Evolutionary conservation across 2,888 invertebrate species (phyloP), one percentile per base, ranked within the genome.

Genomic region (Troides helena): DNA sequence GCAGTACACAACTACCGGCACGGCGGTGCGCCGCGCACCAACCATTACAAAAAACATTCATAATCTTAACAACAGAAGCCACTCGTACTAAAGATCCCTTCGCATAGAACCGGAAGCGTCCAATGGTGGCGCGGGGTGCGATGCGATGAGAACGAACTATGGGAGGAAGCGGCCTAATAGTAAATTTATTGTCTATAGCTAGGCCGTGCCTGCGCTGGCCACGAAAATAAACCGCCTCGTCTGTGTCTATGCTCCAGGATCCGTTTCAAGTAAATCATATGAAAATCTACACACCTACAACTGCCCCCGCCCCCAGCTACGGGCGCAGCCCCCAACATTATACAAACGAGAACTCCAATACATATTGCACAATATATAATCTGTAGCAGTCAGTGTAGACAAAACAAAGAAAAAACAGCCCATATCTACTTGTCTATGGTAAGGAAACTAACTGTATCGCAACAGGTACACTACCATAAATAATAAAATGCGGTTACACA

Each of bases 401-500:
- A 75, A 77, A 78, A 78, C 76, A 78, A 82, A 46, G 14, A 12
- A 84, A 86, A 88, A 21, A 86, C 89, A 90, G 89, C 88, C 88
- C 88, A 85, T 85, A 76, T 82, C 89, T 88, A 88, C 81, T 78
- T 46, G 46, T 84, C 87, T 87, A 88, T 85, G 81, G 71, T 69
- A 66, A 66, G 69, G 76, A 81, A 83, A 79, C 80, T 85, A 81
- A 82, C 78, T 79, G 58, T 53, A 63, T 69, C 71, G 75, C 75
- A 73, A 72, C 81, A 76, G 75, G 70, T 77, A 75, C 73, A 71
- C 79, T 79, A 76, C 77, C 75, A 74, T 76, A 76, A 69, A 69
- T 46, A 69, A 69, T 46, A 69, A 78, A 78, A 80, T 82, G 77
- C 77, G 74, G 73, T 72, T 83, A 88, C 86, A 77, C 82, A 74